These are phyloP conservation scores for Lepus europaeus DNA, from an alignment of 2,113 vertebrate genomes.

Conservation along the genomic window DNA sequence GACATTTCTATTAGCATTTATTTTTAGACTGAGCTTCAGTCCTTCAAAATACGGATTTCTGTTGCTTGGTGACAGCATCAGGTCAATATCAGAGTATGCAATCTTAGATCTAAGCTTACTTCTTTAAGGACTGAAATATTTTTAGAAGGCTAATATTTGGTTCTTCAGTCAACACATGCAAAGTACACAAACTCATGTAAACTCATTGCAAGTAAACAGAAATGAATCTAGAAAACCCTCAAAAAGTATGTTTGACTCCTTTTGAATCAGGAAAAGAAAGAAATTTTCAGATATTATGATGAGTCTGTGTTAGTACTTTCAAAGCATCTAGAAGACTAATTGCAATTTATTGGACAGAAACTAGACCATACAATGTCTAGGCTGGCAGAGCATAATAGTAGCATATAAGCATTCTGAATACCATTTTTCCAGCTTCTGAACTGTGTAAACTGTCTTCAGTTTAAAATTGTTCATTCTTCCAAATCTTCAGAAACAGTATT, in stretches of 20 bases:
- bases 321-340: slow-evolving; percentile 30
- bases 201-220: slow-evolving; percentile 25
- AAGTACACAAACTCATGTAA: slow-evolving; percentile 1
- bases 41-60: slow-evolving; percentile 42
- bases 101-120: slow-evolving; percentile 47
- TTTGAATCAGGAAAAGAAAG: slow-evolving; percentile 19
- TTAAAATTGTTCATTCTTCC: slow-evolving; percentile 40
- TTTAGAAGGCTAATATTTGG: slow-evolving; percentile 56
- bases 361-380: background rate
- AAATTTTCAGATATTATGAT: slow-evolving; percentile 18
- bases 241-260: slow-evolving; percentile 21
- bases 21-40: slow-evolving; percentile 66
- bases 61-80: slow-evolving; percentile 44
- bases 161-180: slow-evolving; percentile 11
- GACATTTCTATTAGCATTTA: slow-evolving; percentile 61
- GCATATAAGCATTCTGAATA: background rate
- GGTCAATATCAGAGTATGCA: slow-evolving; percentile 44
- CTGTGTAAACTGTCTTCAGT: background rate
- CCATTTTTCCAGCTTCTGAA: slow-evolving; percentile 35
- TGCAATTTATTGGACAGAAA: slow-evolving; percentile 35
- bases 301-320: slow-evolving; percentile 38
- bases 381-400: background rate
- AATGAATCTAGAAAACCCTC: slow-evolving; percentile 48
- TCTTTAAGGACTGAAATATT: slow-evolving; percentile 46
- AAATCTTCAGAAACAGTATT: slow-evolving; percentile 33